These are phyloP conservation scores for Pseudocheirus occidentalis DNA, from an alignment of 2,797 vertebrate species.

Conservation along the genomic window DNA sequence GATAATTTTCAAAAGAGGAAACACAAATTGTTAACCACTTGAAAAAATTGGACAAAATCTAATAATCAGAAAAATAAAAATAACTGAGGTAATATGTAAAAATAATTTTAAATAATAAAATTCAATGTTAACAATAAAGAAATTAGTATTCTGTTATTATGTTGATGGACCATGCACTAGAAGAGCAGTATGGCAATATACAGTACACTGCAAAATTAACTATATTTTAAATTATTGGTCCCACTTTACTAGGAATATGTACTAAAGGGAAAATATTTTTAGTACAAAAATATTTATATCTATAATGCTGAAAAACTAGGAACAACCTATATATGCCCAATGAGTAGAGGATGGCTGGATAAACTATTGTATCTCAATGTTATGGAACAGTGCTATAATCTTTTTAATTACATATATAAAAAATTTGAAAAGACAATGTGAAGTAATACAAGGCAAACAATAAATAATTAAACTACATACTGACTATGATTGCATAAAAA, in stretches of 20 bases:
- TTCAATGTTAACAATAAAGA: neutral
- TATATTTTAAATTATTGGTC: neutral
- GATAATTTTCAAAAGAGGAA: neutral
- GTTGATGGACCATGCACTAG: neutral
- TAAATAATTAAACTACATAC: neutral
- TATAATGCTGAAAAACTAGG: neutral
- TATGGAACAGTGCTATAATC: neutral
- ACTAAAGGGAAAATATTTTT: neutral
- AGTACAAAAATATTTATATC: neutral
- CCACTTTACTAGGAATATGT: neutral
- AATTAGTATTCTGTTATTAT: neutral
- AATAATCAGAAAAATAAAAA: neutral
- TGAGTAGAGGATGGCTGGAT: neutral
- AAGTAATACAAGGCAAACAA: neutral
- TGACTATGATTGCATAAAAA: neutral
- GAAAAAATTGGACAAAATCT: neutral
- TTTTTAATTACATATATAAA: no score
- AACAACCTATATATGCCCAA: neutral
- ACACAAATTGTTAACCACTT: neutral
- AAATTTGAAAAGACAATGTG: neutral
- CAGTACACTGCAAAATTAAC: neutral
- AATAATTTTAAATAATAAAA: neutral
- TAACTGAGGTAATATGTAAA: neutral
- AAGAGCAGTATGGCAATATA: neutral
- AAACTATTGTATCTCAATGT: neutral